Base-by-base conservation (phyloP, 2,888 invertebrate species). In the Acholoe squamosa region DNA sequence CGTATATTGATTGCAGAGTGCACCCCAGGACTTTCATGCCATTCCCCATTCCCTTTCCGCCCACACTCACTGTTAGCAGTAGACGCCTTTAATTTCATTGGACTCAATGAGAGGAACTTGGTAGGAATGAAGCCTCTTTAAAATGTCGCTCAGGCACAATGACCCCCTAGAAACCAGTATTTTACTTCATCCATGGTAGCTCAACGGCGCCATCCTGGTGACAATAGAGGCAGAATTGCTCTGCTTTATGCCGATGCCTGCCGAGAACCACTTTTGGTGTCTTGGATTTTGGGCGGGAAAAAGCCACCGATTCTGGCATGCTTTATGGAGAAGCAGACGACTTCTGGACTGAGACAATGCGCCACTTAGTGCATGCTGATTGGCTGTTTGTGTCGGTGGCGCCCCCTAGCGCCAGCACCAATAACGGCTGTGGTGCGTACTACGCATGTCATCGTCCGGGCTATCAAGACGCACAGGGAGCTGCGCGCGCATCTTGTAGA, bases 391-490 rank as follows among this genome's bases (percentile, higher is more conserved):
- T 61, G 61, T 61, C 61, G 3, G 61, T 61, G 61, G 22, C 25
- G 61, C 61, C 61, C 61, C 25, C 61, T 61, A 61, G 22, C 19
- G 61, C 19, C 14, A n/a, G 61, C 61, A n/a, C 61, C 61, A 61
- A 61, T 61, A 61, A 61, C 61, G 61, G 5, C 25, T 5, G 61
- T 22, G 61, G 61, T 22, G 14, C 61, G n/a, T n/a, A 7, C 61
- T 61, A n/a, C 61, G 61, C 61, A 61, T 61, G 61, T 61, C 61
- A 61, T 61, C 61, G 19, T 61, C 14, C 61, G 61, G 61, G 43
- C 43, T 10, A 43, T 43, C 43, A 10, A 43, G 43, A 43, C 43
- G 10, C 43, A 3, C 43, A 43, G 61, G 61, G 61, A 61, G 61
- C 61, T n/a, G 61, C 10, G 61, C 61, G 61, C 61, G n/a, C 25